Evolutionary conservation across 2,888 invertebrate species (phyloP).

Genomic region (Dermolepida albohirtum): DNA sequence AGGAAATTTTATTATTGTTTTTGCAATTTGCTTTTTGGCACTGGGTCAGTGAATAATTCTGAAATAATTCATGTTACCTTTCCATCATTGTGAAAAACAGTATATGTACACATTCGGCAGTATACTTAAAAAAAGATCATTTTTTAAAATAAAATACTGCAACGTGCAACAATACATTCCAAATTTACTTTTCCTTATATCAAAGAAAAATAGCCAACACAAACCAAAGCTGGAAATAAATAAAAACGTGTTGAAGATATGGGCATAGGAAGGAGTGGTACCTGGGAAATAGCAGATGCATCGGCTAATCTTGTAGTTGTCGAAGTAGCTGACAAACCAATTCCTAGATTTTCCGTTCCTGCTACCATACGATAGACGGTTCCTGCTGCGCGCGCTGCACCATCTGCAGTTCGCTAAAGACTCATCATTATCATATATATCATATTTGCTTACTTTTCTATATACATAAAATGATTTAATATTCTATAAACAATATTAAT

Average conservation of each 20-base stretch:
- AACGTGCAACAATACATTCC: neutral
- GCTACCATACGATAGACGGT: slow-evolving; percentile 83
- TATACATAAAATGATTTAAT: neutral
- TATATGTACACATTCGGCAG: too few species aligned
- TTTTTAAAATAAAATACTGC: too few species aligned
- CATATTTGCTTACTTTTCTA: neutral
- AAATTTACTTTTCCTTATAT: neutral
- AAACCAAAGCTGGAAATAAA: slow-evolving; percentile 20
- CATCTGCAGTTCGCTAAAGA: slow-evolving; percentile 81
- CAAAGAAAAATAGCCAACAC: neutral
- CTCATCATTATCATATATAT: slow-evolving; percentile 47
- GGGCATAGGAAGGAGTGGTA: slow-evolving; percentile 55
- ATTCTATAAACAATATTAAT: neutral
- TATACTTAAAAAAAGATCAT: too few species aligned
- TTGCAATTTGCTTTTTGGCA: too few species aligned
- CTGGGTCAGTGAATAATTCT: too few species aligned
- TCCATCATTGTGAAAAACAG: too few species aligned
- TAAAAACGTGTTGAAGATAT: slow-evolving; percentile 8
- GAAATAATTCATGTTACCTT: too few species aligned
- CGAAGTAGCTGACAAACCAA: slow-evolving; percentile 75
- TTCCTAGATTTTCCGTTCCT: slow-evolving; percentile 80
- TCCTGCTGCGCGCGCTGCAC: slow-evolving; percentile 83
- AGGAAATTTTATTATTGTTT: too few species aligned
- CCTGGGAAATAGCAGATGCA: slow-evolving; percentile 53
- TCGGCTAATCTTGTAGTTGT: slow-evolving; percentile 64